Conservation (phyloP, 2,113 vertebrate genomes). For the Setophaga coronata region DNA sequence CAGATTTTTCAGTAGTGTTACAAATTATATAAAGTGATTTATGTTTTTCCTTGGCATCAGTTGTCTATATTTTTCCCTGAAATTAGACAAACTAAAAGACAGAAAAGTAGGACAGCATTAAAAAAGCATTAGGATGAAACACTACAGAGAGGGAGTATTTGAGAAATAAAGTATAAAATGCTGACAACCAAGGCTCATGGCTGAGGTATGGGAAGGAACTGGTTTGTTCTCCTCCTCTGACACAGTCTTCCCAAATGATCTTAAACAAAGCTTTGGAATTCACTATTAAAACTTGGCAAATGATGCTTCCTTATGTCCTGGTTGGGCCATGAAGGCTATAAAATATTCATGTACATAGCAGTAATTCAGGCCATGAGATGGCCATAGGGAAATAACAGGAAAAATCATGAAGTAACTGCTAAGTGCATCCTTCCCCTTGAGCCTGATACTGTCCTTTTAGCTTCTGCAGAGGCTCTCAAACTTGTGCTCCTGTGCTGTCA, state of each 20-base stretch:
- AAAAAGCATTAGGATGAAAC: constrained; percentile 6
- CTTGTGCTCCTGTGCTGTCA: background rate
- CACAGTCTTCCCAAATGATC: background rate
- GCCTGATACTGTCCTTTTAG: background rate
- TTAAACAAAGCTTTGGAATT: background rate
- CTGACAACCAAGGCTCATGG: background rate
- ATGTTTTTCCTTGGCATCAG: background rate
- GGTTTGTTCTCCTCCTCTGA: background rate
- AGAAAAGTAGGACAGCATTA: constrained; percentile 24
- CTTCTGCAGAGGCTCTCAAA: background rate
- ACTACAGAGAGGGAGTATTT: background rate
- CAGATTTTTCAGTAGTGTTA: constrained; percentile 15
- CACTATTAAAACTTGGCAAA: background rate
- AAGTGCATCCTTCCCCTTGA: background rate
- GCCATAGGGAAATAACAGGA: background rate
- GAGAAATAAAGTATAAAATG: background rate
- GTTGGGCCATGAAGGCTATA: background rate
- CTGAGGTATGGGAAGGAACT: background rate
- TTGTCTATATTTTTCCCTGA: background rate
- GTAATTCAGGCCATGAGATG: no score
- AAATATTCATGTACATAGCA: background rate
- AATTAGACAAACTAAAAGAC: background rate
- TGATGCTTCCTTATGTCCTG: background rate
- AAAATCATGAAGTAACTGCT: background rate
- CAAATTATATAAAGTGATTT: constrained; percentile 4